Evolutionary conservation across 53 echinoderm and acorn worm species (phyloP), one percentile per base, ranked within the genome.

Genomic region (Astropecten irregularis): DNA sequence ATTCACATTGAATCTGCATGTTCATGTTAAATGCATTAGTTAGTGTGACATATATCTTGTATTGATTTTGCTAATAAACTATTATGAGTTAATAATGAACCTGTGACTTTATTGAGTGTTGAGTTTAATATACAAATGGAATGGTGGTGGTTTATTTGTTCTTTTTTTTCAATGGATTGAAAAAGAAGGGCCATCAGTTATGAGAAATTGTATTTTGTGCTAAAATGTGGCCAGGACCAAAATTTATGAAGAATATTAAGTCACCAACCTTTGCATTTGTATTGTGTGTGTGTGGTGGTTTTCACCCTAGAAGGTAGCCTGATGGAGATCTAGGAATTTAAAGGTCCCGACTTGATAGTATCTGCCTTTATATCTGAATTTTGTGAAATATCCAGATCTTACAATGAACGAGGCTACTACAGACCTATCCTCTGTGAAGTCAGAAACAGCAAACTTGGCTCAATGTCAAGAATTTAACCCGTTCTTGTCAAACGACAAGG

Each of bases 311-410:
- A 61, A 62, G 49, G 79, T 79, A 79, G 49, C 61, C 79, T 61
- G 60, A 27, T 21, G 79, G 32, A 25, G 62, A 79, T 40, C 9
- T 60, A 61, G 61, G 62, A 23, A 42, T 44, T 79, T 76, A 21
- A 62, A 79, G 79, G 62, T 61, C 61, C 58, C 79, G 62, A 79
- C 62, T 49, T 79, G 79, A 79, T 79, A 79, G 79, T 79, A 46
- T 79, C 79, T 79, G 79, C 79, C 79, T 79, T 79, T 79, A 61
- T 79, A 61, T 79, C 79, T 62, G 79, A 60, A 79, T 79, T 79
- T 79, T 79, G 57, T 79, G 79, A 79, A 79, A 79, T 79, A 79
- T 79, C 79, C 79, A 79, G 79, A 79, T 79, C 79, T 79, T 79
- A 61, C 79, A 29, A 79, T 79, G 79, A 79, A 79, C 79, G 79